Base-by-base conservation (phyloP, 2,113 vertebrate species). In the Gadus macrocephalus region DNA sequence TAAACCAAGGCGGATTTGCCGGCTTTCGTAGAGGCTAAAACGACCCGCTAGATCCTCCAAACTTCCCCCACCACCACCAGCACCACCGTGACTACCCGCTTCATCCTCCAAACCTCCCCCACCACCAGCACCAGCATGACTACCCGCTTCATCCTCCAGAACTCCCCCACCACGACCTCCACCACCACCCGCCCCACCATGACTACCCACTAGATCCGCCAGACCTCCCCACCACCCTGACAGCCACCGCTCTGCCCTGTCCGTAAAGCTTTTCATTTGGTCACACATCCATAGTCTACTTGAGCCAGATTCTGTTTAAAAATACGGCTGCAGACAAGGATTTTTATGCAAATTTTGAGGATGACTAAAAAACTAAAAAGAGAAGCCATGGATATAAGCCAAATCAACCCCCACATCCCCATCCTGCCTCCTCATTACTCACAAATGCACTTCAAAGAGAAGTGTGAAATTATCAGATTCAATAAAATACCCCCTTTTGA, bases 331-430 rank as follows among this genome's bases (percentile, higher is more conserved):
- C 80, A 78, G 75, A 87, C 89, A 75, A 27, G 89, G 89, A 81
- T 85, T 88, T 91, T 90, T 92, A 93, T 93, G 92, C 89, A 92
- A 92, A 92, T 92, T 80, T 85, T 81, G 82, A 85, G 80, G 74
- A 79, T n/a, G n/a, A 74, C 15, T 61, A 60, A 49, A 80, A 75
- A 7, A 72, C 73, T 20, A 19, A 61, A 83, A 16, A 27, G 72
- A 65, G 70, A 70, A 69, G 64, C 78, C 72, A 77, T 88, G 84
- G 89, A 89, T 86, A 86, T 86, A 80, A 91, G 79, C 80, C 82
- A 83, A 86, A 88, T 89, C 1, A 49, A 12, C 42, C 12, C 7
- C 42, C 7, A 11, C 42, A 49, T 49, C 42, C 9, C 42, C 42
- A 5, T 6, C 42, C 42, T 42, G 5, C 38, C 38, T 3, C 42